Conservation (phyloP, 2,888 invertebrate species). For the Synergus japonicus region DNA sequence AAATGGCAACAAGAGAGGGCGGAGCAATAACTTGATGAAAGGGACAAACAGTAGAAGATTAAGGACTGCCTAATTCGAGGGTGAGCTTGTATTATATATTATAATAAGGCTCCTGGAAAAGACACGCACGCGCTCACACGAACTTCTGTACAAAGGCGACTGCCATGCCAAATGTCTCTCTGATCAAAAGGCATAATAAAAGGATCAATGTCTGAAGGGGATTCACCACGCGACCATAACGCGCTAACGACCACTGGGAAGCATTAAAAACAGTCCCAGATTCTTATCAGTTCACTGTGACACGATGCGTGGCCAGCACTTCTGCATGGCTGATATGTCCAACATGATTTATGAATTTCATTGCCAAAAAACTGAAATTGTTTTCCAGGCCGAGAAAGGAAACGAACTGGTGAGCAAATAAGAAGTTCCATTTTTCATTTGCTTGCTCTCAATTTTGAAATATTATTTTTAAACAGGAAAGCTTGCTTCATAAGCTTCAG, state of each 20-base stretch:
- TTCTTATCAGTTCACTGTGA: constrained; percentile 65
- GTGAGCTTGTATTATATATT: constrained; percentile 44
- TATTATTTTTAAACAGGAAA: too few relatives aligned
- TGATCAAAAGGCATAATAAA: constrained; percentile 24
- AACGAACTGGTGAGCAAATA: neutral
- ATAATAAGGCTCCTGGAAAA: constrained; percentile 26
- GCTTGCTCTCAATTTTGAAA: too few relatives aligned
- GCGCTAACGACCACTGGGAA: constrained; percentile 16
- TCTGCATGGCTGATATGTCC: constrained; percentile 52
- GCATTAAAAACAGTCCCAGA: constrained; percentile 49
- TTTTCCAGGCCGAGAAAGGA: neutral
- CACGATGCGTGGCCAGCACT: constrained; percentile 62
- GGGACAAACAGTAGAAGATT: constrained; percentile 51
- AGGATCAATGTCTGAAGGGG: constrained; percentile 28
- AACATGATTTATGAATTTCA: constrained; percentile 51
- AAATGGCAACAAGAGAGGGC: constrained; percentile 41
- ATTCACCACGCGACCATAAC: constrained; percentile 30
- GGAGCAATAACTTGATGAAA: constrained; percentile 45
- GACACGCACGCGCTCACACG: neutral
- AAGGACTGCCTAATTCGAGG: constrained; percentile 53
- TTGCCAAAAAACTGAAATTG: neutral
- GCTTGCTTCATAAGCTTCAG: too few relatives aligned
- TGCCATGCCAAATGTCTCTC: constrained; percentile 40
- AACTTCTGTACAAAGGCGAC: constrained; percentile 42
- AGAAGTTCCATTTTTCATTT: neutral